Evolutionary conservation across 2,113 vertebrate genomes (phyloP), one percentile per base, ranked within the genome.

Genomic region (Nothocercus nigrocapillus): DNA sequence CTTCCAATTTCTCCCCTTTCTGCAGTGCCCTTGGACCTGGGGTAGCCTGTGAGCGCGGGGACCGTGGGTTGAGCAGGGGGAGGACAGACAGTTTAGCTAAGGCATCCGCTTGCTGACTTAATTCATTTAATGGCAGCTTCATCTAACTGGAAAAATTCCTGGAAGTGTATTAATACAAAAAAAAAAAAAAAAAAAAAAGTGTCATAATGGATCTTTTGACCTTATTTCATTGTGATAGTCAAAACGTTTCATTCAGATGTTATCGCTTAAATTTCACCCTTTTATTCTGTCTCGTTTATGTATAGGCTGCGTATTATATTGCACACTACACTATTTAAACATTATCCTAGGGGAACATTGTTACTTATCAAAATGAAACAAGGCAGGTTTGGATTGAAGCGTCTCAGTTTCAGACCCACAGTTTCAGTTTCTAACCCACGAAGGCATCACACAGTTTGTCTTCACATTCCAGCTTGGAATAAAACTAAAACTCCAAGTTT

Each of bases 71-170:
- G 16, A 30, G 54, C 54, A 58, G 54, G 6, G 61, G 62, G 24
- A 64, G 28, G 36, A 32, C 62, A 22, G 11, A 63, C 36, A 8
- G 34, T 24, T 63, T 63, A 28, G 15, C 25, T 40, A 40, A 40
- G 13, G 30, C 28, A 18, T 42, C 51, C 18, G 42, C 38, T 32
- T 42, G 14, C 38, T 28, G 51, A 73, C 27, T 53, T 54, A 40
- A 40, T 40, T 30, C 13, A 9, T 36, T 62, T 62, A 36, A 62
- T 36, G 59, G 34, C 49, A 62, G 73, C 66, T 90, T 90, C 51
- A 40, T 16, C 56, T 63, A 84, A 67, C 62, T 77, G 68, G 74
- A 84, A 84, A 80, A 56, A 62, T 25, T 81, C 87, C 79, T 90
- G 24, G 79, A 70, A 84, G 79, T 4, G 0, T 38, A 70, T 84